A percentile compares a stretch with the other conserved stretches of the same genome.
phyloP scores from a whole-genome alignment of 2,797 vertebrate genomes.

The Zenarchopterus dispar region DNA sequence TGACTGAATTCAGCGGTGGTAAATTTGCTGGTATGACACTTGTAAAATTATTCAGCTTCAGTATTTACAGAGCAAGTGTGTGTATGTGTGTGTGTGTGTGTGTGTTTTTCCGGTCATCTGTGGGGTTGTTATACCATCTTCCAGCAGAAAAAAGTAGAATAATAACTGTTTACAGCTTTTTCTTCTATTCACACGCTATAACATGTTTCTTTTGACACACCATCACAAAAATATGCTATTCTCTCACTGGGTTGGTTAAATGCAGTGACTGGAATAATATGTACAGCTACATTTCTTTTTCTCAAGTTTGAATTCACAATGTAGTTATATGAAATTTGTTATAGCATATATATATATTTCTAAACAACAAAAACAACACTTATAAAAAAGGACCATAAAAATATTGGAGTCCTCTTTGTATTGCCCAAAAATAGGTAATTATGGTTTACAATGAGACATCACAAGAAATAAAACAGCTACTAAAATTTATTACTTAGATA shows the following conservation, averaged over 20 bases:
- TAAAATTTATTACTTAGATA: constrained; percentile 87
- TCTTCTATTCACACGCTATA: constrained; percentile 85
- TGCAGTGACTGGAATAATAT: constrained; percentile 97
- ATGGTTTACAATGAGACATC: constrained; percentile 94
- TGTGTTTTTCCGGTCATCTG: too few relatives aligned
- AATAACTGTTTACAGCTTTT: constrained; percentile 80
- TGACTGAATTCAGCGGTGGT: constrained; percentile 69
- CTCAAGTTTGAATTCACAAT: constrained; percentile 90
- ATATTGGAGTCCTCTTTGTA: constrained; percentile 97
- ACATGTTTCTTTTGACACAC: constrained; percentile 88
- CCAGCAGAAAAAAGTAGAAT: constrained; percentile 72
- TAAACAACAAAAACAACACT: constrained; percentile 96
- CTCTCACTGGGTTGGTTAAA: constrained; percentile 94
- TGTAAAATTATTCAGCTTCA: constrained; percentile 86
- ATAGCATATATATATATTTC: constrained; percentile 86
- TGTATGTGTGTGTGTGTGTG: constrained; percentile 46
- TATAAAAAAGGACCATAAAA: constrained; percentile 96
- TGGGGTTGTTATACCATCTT: constrained; percentile 61
- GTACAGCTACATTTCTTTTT: constrained; percentile 91
- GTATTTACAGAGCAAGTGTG: constrained; percentile 84
- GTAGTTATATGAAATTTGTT: constrained; percentile 86
- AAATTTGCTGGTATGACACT: constrained; percentile 90
- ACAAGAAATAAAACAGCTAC: constrained; percentile 91
- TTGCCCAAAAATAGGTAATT: constrained; percentile 99
- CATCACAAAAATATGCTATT: constrained; percentile 98